These are phyloP conservation scores for Sarcophaga subvicina DNA, from an alignment of 2,888 invertebrate species.

Conservation along the genomic window DNA sequence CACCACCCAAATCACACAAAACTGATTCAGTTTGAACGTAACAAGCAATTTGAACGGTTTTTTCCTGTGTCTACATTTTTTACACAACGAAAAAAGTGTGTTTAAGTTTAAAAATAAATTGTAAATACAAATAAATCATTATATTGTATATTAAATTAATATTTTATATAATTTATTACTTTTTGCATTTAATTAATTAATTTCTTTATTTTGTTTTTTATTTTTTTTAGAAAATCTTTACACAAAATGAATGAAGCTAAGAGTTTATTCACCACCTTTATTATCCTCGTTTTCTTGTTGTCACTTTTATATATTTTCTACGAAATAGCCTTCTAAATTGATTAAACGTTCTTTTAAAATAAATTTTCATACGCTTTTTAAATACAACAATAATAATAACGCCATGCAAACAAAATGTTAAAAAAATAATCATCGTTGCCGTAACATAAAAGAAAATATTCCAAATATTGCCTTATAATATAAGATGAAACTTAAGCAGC, in stretches of 20 bases:
- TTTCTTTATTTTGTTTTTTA: conserved; percentile 45
- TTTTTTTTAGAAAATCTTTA: conserved; percentile 59
- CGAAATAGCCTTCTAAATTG: conserved; percentile 82
- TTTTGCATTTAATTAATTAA: conserved; percentile 4
- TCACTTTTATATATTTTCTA: conserved; percentile 87
- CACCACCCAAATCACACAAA: conserved; percentile 25
- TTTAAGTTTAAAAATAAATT: not conserved
- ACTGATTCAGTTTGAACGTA: conserved; percentile 78
- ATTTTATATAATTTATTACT: conserved; percentile 9
- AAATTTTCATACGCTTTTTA: conserved; percentile 33
- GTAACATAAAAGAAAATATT: conserved; percentile 60
- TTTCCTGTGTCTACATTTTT: conserved; percentile 26
- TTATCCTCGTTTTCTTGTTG: conserved; percentile 87
- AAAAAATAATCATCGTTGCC: conserved; percentile 57
- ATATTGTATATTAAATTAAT: not conserved
- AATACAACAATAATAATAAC: conserved; percentile 11
- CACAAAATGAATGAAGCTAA: conserved; percentile 84
- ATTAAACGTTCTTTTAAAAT: not conserved
- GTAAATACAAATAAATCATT: conserved; percentile 11
- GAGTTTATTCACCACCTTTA: conserved; percentile 87
- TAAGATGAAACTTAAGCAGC: conserved; percentile 62
- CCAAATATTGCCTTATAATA: conserved; percentile 64
- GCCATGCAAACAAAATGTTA: conserved; percentile 25
- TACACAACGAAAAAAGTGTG: conserved; percentile 3
- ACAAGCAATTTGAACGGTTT: conserved; percentile 80